Evolutionary conservation across 2,113 vertebrate species (phyloP).

Genomic region (Oreotrochilus melanogaster): DNA sequence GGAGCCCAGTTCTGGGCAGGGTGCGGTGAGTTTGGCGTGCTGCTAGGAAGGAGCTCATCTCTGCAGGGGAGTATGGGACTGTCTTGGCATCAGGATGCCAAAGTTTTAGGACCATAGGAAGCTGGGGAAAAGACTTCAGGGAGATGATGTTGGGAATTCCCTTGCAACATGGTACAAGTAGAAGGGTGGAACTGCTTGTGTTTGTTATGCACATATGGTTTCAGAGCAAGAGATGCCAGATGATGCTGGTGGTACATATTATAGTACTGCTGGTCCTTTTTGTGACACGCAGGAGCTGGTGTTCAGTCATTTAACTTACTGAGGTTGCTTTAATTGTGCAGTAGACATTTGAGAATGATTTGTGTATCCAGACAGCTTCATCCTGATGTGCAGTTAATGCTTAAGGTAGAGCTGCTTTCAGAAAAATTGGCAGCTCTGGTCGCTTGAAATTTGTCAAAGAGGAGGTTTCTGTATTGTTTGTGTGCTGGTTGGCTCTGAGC

Average conservation of each 20-base stretch:
- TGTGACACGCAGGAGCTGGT: neutral
- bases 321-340: neutral
- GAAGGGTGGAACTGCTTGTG: neutral
- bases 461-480: neutral
- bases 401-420: neutral
- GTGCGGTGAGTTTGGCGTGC: rapidly evolving
- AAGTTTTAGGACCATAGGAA: neutral
- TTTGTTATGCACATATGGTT: rapidly evolving
- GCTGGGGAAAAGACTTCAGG: neutral
- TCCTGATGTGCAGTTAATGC: neutral
- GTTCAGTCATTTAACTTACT: neutral
- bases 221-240: neutral
- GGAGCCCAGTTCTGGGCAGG: too few species aligned
- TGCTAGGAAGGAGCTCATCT: neutral
- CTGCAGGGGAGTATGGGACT: neutral
- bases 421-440: neutral
- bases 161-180: rapidly evolving
- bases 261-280: neutral
- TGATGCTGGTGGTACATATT: neutral
- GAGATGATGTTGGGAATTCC: rapidly evolving
- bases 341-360: neutral
- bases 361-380: neutral
- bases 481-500: too few species aligned
- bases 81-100: neutral
- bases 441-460: neutral